These are phyloP conservation scores for Zosterops hypoxanthus DNA, from an alignment of 2,113 vertebrate species.

Conservation along the genomic window DNA sequence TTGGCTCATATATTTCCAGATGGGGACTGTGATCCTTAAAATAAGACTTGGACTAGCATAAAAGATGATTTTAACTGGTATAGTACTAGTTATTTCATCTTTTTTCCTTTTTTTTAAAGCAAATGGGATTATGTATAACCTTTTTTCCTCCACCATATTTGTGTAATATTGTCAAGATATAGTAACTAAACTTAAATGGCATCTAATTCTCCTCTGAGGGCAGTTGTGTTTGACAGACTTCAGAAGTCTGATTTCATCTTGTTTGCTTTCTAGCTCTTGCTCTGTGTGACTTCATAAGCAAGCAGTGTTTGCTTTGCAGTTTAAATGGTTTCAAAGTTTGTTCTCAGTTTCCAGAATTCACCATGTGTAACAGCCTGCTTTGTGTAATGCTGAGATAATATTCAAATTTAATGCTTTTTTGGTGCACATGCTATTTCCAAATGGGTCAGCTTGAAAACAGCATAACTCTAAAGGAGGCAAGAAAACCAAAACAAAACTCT, in stretches of 20 bases:
- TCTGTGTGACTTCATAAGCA: not conserved
- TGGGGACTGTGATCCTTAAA: not conserved
- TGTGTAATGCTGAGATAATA: not conserved
- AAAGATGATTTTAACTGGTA: not conserved
- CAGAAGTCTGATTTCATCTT: not conserved
- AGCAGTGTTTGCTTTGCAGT: not conserved
- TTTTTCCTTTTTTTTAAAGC: not conserved
- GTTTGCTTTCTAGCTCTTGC: not conserved
- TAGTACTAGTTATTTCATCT: not conserved
- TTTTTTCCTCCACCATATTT: not conserved
- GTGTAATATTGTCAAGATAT: not conserved
- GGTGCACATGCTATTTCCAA: not conserved
- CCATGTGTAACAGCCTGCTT: not conserved
- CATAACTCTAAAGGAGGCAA: not conserved
- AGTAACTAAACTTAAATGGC: not conserved
- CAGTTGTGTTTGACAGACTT: not conserved
- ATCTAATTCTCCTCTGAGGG: not conserved
- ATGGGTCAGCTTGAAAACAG: not conserved
- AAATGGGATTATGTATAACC: not conserved
- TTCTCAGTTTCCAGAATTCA: slow-evolving; percentile 1
- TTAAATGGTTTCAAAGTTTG: not conserved
- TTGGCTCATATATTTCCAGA: not conserved
- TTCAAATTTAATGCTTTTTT: not conserved
- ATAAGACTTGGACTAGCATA: not conserved
- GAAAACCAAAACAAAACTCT: not conserved